Percentiles rank a stretch among this genome's conserved stretches.
Conservation (phyloP, 2,888 invertebrate genomes). For the Smittia aterrima region DNA sequence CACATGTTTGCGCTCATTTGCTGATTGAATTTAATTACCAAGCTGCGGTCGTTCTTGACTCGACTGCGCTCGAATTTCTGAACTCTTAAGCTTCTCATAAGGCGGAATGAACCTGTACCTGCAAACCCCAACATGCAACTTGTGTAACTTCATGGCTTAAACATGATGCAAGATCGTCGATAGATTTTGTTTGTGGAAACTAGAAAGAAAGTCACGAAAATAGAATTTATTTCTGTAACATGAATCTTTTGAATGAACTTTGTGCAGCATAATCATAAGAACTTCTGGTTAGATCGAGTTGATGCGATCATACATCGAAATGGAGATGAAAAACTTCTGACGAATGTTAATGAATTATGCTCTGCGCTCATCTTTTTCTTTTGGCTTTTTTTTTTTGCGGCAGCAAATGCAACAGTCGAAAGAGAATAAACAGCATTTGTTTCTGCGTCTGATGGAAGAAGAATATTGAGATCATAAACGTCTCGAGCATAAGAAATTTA, state of each 20-base stretch:
- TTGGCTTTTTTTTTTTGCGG: neutral
- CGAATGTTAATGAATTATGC: constrained; percentile 20
- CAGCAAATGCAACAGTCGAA: neutral
- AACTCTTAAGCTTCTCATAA: neutral
- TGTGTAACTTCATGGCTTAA: neutral
- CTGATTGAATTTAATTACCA: constrained; percentile 34
- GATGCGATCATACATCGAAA: neutral
- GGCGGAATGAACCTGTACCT: neutral
- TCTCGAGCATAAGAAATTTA: neutral
- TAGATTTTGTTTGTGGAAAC: neutral
- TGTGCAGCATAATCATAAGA: neutral
- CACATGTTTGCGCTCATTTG: constrained; percentile 32
- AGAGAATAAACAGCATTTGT: neutral
- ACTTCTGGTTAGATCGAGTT: neutral
- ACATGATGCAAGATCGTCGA: neutral
- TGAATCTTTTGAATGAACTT: constrained; percentile 6
- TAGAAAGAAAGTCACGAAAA: constrained; percentile 5
- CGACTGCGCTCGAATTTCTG: neutral
- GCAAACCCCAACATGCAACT: neutral
- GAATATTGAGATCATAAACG: neutral
- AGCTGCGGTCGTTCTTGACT: neutral
- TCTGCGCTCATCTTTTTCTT: neutral
- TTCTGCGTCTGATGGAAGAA: neutral
- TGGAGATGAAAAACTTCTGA: neutral
- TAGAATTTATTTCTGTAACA: constrained; percentile 22